Percentiles rank a stretch among this genome's conserved stretches.
phyloP scores from a whole-genome alignment of 1,140 invertebrate species.

The Lordiphosa clarofinis region DNA sequence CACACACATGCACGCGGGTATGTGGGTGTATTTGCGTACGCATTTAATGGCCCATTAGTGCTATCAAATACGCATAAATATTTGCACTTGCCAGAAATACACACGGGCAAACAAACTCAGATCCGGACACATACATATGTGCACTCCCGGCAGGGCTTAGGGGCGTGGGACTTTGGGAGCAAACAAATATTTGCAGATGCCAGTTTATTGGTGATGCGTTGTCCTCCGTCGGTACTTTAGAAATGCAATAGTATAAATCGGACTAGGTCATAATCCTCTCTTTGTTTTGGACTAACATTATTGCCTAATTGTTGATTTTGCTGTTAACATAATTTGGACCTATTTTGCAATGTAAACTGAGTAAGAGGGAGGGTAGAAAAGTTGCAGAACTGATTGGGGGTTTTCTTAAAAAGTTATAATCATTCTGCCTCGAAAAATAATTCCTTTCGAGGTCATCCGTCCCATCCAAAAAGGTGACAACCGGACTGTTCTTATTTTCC shows the following conservation, averaged over 20 bases:
- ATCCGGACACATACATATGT: conserved; percentile 16
- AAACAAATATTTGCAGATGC: conserved; percentile 50
- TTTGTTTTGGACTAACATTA: conserved; percentile 7
- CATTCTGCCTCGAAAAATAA: too few relatives aligned
- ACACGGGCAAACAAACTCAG: conserved; percentile 18
- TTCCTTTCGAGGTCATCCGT: too few relatives aligned
- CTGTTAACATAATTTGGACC: too few relatives aligned
- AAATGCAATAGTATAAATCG: conserved; percentile 47
- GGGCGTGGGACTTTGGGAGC: background rate
- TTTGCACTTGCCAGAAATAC: conserved; percentile 66
- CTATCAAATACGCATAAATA: conserved; percentile 78
- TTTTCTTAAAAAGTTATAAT: too few relatives aligned
- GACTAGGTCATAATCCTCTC: background rate
- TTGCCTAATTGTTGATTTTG: conserved; percentile 1
- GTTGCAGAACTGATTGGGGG: too few relatives aligned
- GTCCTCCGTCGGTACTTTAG: conserved; percentile 23
- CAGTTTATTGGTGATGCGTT: conserved; percentile 37
- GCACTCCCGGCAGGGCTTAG: conserved; percentile 10
- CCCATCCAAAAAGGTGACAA: too few relatives aligned
- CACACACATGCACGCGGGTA: conserved; percentile 7
- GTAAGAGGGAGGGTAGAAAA: too few relatives aligned
- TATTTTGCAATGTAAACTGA: too few relatives aligned
- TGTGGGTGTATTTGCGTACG: conserved; percentile 72
- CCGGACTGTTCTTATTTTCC: too few relatives aligned
- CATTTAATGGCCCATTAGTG: conserved; percentile 77